These are phyloP conservation scores for Tenrec ecaudatus DNA, from an alignment of 2,113 vertebrate species.

Conservation along the genomic window DNA sequence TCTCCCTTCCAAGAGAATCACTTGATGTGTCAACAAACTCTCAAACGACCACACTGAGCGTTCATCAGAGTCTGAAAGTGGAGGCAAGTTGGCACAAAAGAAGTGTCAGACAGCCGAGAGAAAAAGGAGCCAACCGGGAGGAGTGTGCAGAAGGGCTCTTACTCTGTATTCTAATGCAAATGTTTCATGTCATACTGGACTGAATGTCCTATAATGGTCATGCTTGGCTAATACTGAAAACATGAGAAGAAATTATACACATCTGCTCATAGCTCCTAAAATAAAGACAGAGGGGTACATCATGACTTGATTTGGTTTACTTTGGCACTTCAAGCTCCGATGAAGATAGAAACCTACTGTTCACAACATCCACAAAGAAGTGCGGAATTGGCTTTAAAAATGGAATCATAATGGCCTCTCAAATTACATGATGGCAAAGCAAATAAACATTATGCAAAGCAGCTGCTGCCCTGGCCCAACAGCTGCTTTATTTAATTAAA, in stretches of 20 bases:
- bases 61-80: background rate
- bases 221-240: background rate
- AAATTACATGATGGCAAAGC: constrained; percentile 63
- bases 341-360: constrained; percentile 44
- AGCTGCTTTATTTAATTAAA: constrained; percentile 73
- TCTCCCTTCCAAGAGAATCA: background rate
- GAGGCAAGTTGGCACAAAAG: background rate
- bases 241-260: background rate
- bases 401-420: constrained; percentile 56
- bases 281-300: background rate
- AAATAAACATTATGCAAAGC: constrained; percentile 73
- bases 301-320: constrained; percentile 43
- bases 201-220: background rate
- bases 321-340: constrained; percentile 1
- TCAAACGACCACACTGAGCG: background rate
- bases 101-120: accelerated
- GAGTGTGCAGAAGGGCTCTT: background rate
- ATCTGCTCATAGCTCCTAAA: background rate
- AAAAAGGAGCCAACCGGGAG: background rate
- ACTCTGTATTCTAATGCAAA: background rate
- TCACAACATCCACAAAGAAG: constrained; percentile 41
- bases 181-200: background rate
- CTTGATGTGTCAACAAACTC: background rate
- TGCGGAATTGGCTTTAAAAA: constrained; percentile 45
- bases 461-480: constrained; percentile 63